A percentile compares a stretch with the other conserved stretches of the same genome.
Conservation (phyloP, 2,113 vertebrate species). For the Sorex araneus region DNA sequence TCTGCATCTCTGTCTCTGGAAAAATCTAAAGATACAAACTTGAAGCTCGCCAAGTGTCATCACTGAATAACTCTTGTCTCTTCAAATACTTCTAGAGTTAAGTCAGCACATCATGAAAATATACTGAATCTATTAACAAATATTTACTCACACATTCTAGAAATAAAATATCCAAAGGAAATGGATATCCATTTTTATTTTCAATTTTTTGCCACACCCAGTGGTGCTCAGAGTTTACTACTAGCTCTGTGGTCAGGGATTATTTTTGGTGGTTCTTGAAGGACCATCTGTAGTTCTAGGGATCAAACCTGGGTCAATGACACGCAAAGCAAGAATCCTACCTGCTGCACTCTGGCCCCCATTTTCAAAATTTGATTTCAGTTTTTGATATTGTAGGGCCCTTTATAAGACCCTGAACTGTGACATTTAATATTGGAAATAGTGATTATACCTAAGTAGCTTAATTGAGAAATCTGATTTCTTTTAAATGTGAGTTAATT, state of each 20-base stretch:
- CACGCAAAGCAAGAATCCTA: too few species aligned
- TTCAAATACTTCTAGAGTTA: background rate
- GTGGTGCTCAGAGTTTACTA: too few species aligned
- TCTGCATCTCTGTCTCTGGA: background rate
- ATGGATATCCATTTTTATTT: background rate
- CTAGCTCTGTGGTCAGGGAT: too few species aligned
- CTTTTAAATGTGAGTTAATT: background rate
- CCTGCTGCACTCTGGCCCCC: too few species aligned
- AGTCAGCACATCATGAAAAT: background rate
- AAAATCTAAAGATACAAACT: background rate
- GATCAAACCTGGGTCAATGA: too few species aligned
- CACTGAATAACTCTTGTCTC: background rate
- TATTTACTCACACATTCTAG: background rate
- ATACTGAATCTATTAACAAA: background rate
- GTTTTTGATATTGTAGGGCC: too few species aligned
- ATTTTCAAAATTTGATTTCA: too few species aligned
- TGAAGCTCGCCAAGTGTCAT: background rate
- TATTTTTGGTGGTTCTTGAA: too few species aligned
- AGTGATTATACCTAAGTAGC: background rate
- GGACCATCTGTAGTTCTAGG: too few species aligned
- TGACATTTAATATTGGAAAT: background rate
- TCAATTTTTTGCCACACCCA: background rate
- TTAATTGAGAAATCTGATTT: background rate
- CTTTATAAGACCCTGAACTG: too few species aligned
- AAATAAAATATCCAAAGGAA: background rate